Conservation (phyloP, 2,113 vertebrate genomes). For the Atherinomorus stipes region DNA sequence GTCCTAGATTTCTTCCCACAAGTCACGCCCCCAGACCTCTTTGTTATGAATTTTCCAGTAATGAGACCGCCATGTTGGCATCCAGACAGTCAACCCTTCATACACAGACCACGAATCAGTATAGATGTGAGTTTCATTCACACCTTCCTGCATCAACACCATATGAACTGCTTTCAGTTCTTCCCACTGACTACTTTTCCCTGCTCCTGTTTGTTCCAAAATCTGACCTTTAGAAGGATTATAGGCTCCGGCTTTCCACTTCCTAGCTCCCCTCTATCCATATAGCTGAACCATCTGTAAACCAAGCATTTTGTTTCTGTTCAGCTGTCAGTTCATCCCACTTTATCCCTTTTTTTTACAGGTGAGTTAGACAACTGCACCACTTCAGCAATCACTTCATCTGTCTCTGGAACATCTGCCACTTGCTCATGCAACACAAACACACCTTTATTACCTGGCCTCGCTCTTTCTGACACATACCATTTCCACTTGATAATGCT, state of each 20-base stretch:
- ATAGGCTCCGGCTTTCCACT: not conserved
- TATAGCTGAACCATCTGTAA: not conserved
- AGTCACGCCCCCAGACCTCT: not conserved
- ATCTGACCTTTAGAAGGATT: not conserved
- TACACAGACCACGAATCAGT: not conserved
- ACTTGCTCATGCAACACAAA: not conserved
- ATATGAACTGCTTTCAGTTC: not conserved
- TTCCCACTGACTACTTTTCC: not conserved
- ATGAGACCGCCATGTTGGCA: not conserved
- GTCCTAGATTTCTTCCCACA: not conserved
- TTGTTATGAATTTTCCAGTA: not conserved
- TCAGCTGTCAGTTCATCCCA: not conserved
- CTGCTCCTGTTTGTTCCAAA: not conserved
- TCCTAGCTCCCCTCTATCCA: not conserved
- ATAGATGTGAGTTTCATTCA: not conserved
- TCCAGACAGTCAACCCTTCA: too few species aligned
- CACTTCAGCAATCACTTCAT: not conserved
- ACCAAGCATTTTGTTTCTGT: not conserved
- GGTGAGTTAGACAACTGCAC: not conserved
- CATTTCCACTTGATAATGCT: not conserved
- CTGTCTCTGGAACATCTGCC: not conserved
- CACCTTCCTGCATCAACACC: not conserved
- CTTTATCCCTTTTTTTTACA: not conserved
- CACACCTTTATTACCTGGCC: not conserved
- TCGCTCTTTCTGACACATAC: not conserved